Base-by-base conservation (phyloP, 2,888 invertebrate species). In the Orthosia incerta region DNA sequence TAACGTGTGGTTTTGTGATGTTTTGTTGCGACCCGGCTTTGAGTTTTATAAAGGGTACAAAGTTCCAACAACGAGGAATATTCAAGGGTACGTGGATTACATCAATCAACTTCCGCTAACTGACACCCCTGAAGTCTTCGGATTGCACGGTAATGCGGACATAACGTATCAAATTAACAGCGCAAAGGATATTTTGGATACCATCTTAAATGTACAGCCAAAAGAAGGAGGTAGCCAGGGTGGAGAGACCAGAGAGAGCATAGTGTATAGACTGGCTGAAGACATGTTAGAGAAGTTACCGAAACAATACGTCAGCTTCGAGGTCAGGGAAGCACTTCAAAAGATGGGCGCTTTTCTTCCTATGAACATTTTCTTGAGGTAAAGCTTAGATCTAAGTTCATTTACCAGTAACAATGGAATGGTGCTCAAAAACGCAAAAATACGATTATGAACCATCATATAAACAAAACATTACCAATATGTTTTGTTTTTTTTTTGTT, bases 111-210 rank as follows among this genome's bases (percentile, higher is more conserved):
- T 99, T 82, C 98, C 98, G 1, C 94, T 97, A 26, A 97, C 98
- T 31, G 99, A 99, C 92, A 98, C 98, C 2, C 99, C 99, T 0
- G 99, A 99, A 96, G 99, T 99, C 13, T 99, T 99, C 94, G 99
- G 99, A n/a, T 96, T 99, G 67, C 99, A 99, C 93, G 97, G 98
- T 12, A 99, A 99, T 94, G 99, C 99, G 66, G 99, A 99, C 91
- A 99, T 99, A 82, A 99, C 99, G 88, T 99, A 99, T 94, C 99
- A 99, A 95, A 99, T 99, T 80, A 99, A 99, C 91, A 99, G 99
- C 61, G 99, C 99, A 45, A 99, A 99, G 95, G 98, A 97, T 84
- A 99, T 99, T 90, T 96, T 99, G 88, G 99, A 99, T 90, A 99
- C 99, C 0, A 99, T 99, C 88, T 97, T 99, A 57, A 99, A 97